These are phyloP conservation scores for Drosophila nasuta DNA, from an alignment of 1,140 invertebrate species.

Conservation along the genomic window DNA sequence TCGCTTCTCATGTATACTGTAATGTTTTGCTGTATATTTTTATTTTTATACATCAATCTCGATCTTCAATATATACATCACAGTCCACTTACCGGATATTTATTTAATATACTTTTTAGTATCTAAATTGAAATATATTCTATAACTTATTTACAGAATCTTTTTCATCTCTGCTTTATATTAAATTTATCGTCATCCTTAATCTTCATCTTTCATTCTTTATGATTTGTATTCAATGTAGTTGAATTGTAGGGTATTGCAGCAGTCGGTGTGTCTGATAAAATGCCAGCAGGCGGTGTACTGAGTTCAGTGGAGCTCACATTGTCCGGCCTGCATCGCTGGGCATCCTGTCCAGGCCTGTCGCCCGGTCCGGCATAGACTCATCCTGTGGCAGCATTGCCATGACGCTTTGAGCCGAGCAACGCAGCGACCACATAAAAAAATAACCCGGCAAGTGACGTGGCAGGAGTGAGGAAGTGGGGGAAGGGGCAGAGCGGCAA, in stretches of 20 bases:
- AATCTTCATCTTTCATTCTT: too few species aligned
- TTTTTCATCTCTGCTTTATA: too few species aligned
- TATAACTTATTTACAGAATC: too few species aligned
- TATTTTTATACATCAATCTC: too few species aligned
- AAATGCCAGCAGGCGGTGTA: neutral
- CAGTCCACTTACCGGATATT: too few species aligned
- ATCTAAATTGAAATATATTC: too few species aligned
- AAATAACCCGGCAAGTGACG: conserved; percentile 14
- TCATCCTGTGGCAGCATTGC: conserved; percentile 3
- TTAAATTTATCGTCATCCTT: too few species aligned
- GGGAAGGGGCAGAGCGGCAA: neutral
- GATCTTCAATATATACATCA: too few species aligned
- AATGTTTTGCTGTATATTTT: too few species aligned
- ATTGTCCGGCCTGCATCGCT: conserved; percentile 12
- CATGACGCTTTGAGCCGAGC: conserved; percentile 34
- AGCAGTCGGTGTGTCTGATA: neutral
- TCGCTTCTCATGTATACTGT: too few species aligned
- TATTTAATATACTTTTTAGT: too few species aligned
- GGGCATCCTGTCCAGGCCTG: conserved; percentile 18
- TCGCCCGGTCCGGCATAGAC: conserved; percentile 2
- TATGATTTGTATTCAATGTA: too few species aligned
- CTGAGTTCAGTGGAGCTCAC: conserved; percentile 7
- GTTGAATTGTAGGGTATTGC: conserved; percentile 21
- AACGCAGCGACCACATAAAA: conserved; percentile 11
- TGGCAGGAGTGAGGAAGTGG: neutral